Conservation (phyloP, 2,888 invertebrate genomes). For the Ferrisia virgata region DNA sequence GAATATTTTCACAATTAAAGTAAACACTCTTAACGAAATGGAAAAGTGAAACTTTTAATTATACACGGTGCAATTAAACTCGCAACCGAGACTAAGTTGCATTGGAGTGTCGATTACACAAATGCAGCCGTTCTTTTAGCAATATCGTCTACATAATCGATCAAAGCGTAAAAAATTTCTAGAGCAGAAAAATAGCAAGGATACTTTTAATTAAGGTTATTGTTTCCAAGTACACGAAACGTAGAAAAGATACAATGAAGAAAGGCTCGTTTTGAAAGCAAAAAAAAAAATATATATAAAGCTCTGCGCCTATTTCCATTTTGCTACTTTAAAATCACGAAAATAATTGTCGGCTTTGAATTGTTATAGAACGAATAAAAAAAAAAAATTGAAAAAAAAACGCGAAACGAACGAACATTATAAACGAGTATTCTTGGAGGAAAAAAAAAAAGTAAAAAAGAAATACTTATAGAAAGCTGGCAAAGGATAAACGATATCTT, state of each 20-base stretch:
- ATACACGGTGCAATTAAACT: neutral
- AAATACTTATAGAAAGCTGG: neutral
- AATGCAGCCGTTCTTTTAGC: neutral
- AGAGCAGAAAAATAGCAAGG: constrained; percentile 12
- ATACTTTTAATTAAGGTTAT: constrained; percentile 20
- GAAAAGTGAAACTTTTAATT: neutral
- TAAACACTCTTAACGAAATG: neutral
- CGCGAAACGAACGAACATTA: neutral
- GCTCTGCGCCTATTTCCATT: neutral
- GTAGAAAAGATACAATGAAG: neutral
- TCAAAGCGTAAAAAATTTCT: neutral
- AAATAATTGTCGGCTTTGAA: neutral
- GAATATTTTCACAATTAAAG: neutral
- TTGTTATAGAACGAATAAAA: constrained; percentile 18
- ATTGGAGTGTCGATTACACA: neutral
- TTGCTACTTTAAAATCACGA: constrained; percentile 25
- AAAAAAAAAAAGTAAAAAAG: neutral
- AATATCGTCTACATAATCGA: neutral
- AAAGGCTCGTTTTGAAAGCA: neutral
- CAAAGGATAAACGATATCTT: constrained; percentile 19
- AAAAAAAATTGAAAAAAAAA: neutral
- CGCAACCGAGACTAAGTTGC: neutral
- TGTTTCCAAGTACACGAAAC: neutral
- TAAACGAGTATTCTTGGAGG: neutral
- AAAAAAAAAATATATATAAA: neutral